Evolutionary conservation across 1,140 invertebrate genomes (phyloP).

Genomic region (Thalassaphorura encarpata): DNA sequence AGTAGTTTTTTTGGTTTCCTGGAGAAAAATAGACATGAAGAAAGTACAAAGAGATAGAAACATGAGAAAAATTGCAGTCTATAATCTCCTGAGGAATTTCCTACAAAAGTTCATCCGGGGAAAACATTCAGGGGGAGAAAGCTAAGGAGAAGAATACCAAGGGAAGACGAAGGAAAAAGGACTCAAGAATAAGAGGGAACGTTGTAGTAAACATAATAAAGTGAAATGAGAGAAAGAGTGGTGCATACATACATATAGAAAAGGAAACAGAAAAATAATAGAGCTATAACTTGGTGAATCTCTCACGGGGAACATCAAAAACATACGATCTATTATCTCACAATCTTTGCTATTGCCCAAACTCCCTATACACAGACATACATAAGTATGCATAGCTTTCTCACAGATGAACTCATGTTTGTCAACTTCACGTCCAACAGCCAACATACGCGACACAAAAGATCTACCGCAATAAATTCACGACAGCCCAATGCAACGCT

Average conservation of each 20-base stretch:
- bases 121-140: conserved; percentile 14
- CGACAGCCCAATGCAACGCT: neutral
- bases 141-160: neutral
- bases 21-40: conserved; percentile 7
- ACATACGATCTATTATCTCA: conserved; percentile 29
- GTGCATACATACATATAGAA: neutral
- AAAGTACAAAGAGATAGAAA: conserved; percentile 11
- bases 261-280: conserved; percentile 11
- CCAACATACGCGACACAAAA: neutral
- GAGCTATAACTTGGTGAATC: conserved; percentile 11
- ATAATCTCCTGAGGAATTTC: conserved; percentile 28
- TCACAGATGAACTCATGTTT: conserved; percentile 16
- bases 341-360: conserved; percentile 20
- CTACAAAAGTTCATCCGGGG: conserved; percentile 17
- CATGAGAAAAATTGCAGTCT: conserved; percentile 24
- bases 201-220: conserved; percentile 16
- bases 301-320: conserved; percentile 29
- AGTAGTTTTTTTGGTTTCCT: neutral
- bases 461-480: neutral
- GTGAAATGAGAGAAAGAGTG: neutral
- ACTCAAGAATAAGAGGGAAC: neutral
- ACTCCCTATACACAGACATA: too few species aligned
- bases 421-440: neutral
- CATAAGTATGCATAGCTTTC: too few species aligned
- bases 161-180: conserved; percentile 13